Evolutionary conservation across 2,113 vertebrate genomes (phyloP).

Genomic region (Pachypanchax playfairii): DNA sequence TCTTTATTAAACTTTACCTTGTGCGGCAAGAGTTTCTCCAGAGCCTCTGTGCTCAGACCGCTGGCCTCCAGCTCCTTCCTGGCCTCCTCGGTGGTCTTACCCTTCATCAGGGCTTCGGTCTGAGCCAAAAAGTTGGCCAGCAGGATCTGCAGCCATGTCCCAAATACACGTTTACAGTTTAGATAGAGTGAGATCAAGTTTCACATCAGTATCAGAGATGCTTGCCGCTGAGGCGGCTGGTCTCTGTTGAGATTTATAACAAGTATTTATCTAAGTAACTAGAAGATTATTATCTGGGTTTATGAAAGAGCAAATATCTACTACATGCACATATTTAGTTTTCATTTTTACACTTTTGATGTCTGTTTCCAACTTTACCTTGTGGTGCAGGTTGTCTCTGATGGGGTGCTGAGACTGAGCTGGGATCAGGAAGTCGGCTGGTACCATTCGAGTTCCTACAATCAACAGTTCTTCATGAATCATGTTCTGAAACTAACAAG

Average conservation of each 20-base stretch:
- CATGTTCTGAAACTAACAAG: too few species aligned
- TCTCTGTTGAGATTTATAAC: too few species aligned
- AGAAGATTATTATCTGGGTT: too few species aligned
- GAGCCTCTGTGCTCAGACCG: slow-evolving; percentile 81
- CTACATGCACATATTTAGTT: too few species aligned
- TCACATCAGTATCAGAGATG: too few species aligned
- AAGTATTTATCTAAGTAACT: too few species aligned
- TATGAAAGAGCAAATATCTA: too few species aligned
- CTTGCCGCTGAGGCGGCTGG: too few species aligned
- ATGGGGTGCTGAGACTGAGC: slow-evolving; percentile 93
- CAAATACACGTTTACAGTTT: too few species aligned
- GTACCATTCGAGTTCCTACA: slow-evolving; percentile 94
- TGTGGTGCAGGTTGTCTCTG: slow-evolving; percentile 93
- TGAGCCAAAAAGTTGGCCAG: slow-evolving; percentile 96
- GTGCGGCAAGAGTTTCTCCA: slow-evolving; percentile 94
- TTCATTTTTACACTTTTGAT: too few species aligned
- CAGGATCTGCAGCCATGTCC: slow-evolving; percentile 84
- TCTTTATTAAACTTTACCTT: slow-evolving; percentile 80
- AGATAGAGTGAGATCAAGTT: too few species aligned
- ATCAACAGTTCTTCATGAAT: background rate
- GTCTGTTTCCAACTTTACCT: slow-evolving; percentile 72
- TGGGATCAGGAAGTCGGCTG: slow-evolving; percentile 94
- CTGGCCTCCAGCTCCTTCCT: slow-evolving; percentile 87
- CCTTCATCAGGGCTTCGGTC: slow-evolving; percentile 96
- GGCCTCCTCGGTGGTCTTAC: slow-evolving; percentile 91